Percentiles rank a stretch among this genome's conserved stretches.
These are phyloP conservation scores for Paragorgia papillata DNA, from an alignment of 92 coral and sea anemone genomes.

Conservation along the genomic window DNA sequence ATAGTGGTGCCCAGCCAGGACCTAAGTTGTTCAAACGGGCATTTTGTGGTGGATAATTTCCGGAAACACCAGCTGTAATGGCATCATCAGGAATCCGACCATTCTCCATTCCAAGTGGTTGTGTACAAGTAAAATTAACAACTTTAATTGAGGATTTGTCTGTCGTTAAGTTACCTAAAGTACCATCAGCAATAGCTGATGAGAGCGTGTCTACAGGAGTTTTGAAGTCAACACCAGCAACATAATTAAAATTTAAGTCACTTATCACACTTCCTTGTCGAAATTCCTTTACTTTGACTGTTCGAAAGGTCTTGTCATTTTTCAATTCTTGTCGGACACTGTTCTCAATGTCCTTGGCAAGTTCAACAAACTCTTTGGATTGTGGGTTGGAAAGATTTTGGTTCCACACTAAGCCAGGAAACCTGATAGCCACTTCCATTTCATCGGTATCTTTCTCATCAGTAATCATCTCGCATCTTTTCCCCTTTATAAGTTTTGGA, in stretches of 20 bases:
- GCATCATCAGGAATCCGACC: slow-evolving; percentile 51
- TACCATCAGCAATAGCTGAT: slow-evolving; percentile 31
- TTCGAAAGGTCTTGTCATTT: slow-evolving; percentile 46
- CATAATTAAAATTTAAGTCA: slow-evolving; percentile 19
- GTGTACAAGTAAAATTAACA: slow-evolving; percentile 46
- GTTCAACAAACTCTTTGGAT: slow-evolving; percentile 33
- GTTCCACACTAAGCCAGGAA: slow-evolving; percentile 42
- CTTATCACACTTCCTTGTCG: slow-evolving; percentile 48
- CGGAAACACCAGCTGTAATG: slow-evolving; percentile 36
- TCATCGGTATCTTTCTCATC: slow-evolving; percentile 41
- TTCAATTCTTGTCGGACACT: slow-evolving; percentile 37
- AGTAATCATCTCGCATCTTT: slow-evolving; percentile 33
- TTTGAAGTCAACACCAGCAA: slow-evolving; percentile 30
- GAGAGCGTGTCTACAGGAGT: slow-evolving; percentile 30
- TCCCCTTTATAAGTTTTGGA: slow-evolving; percentile 34
- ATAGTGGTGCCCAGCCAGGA: slow-evolving; percentile 35
- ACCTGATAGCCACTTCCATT: slow-evolving; percentile 29
- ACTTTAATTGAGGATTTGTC: slow-evolving; percentile 33
- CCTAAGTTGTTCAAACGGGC: slow-evolving; percentile 27
- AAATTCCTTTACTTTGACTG: slow-evolving; percentile 44
- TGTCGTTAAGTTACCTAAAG: slow-evolving; percentile 44
- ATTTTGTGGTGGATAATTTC: neutral
- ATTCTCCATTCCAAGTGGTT: slow-evolving; percentile 59
- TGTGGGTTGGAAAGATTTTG: slow-evolving; percentile 28
- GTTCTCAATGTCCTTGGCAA: slow-evolving; percentile 39